Base-by-base conservation (phyloP, 2,113 vertebrate species). In the Diphyllodes magnificus region DNA sequence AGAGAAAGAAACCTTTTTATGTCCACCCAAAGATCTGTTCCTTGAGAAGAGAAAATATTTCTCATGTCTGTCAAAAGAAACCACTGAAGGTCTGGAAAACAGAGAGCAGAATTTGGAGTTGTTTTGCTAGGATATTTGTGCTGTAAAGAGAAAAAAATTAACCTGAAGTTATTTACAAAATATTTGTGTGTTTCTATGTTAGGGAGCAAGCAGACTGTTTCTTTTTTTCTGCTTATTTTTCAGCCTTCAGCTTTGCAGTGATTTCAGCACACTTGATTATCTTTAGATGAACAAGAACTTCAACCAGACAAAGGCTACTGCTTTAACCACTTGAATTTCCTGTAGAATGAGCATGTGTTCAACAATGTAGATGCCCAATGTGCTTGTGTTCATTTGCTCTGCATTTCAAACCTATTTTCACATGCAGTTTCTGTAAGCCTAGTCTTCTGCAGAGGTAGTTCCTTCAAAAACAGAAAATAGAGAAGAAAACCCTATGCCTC, bases 151-250 rank as follows among this genome's bases (percentile, higher is more conserved):
- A 47, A 27, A 50, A 82, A 3, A 37, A 14, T 22, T 19, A 28
- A 4, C 37, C 6, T 39, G 8, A 39, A 57, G 6, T 28, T 66
- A 72, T 71, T 76, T 64, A 56, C 9, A 60, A 64, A 61, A 73
- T 16, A 1, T 65, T 70, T 76, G 1, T 23, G 2, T 35, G 13
- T 39, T 19, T 66, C 39, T 59, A 2, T 50, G 13, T 56, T 44
- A 49, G 5, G 6, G 9, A 14, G 10, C 1, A 4, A n/a, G 27
- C 9, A 30, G 20, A 39, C 0, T n/a, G 24, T 17, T 42, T 44
- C 31, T 73, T 31, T 37, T 37, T 37, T 37, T 37, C 37, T 37
- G 6, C 30, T 78, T 37, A 37, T 70, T 70, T 47, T 75, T 31
- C 44, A 90, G 8, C 12, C 7, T 51, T 13, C 33, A 31, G 7